These are phyloP conservation scores for Tethea ocularis DNA, from an alignment of 2,888 invertebrate species.

Conservation along the genomic window DNA sequence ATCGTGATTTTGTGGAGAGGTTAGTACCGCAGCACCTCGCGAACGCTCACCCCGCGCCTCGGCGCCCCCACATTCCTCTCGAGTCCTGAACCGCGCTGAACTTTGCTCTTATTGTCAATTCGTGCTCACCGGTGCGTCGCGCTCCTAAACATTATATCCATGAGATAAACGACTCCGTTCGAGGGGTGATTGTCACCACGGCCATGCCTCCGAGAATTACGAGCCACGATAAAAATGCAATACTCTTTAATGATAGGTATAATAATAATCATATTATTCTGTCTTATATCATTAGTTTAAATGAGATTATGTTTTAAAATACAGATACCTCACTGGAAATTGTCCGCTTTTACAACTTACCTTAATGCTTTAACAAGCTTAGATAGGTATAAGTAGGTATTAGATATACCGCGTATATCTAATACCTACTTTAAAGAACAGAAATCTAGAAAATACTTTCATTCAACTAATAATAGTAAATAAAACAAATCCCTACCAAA, in stretches of 20 bases:
- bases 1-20: constrained; percentile 76
- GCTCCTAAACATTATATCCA: constrained; percentile 62
- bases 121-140: constrained; percentile 76
- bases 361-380: not conserved
- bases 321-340: not conserved
- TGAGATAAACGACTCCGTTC: constrained; percentile 60
- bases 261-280: constrained; percentile 3
- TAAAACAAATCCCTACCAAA: too few species aligned
- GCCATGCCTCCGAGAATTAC: constrained; percentile 46
- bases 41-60: constrained; percentile 59
- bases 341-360: not conserved
- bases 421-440: too few species aligned
- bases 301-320: not conserved
- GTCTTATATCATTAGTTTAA: not conserved
- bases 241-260: constrained; percentile 29
- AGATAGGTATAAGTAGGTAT: too few species aligned
- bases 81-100: constrained; percentile 80
- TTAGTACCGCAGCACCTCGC: constrained; percentile 64
- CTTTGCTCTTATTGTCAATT: constrained; percentile 83
- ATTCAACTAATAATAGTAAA: too few species aligned
- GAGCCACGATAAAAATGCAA: constrained; percentile 37
- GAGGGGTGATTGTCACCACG: constrained; percentile 50
- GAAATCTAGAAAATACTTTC: too few species aligned
- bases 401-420: too few species aligned
- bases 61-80: constrained; percentile 75